Percentiles rank a stretch among this genome's conserved stretches.
phyloP scores from a whole-genome alignment of 2,797 vertebrate species.

The Monodelphis domestica region DNA sequence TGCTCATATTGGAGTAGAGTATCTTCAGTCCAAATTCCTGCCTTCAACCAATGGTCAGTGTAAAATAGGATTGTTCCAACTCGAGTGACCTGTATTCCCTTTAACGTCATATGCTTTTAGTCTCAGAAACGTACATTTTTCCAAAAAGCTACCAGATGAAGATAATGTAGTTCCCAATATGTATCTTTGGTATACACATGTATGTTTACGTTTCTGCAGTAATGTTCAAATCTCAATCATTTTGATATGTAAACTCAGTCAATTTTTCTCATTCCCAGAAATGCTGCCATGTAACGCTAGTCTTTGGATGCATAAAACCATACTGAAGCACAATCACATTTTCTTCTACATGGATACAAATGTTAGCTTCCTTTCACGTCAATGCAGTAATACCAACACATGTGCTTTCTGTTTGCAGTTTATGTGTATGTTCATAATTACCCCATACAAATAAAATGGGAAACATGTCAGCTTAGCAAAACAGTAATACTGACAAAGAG shows the following conservation, averaged over 20 bases:
- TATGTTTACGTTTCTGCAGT: slow-evolving; percentile 70
- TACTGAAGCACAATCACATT: slow-evolving; percentile 71
- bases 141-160: slow-evolving; percentile 71
- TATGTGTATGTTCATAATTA: slow-evolving; percentile 42
- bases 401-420: slow-evolving; percentile 50
- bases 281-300: slow-evolving; percentile 72
- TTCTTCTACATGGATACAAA: slow-evolving; percentile 61
- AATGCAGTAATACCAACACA: slow-evolving; percentile 60
- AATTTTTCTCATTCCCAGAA: slow-evolving; percentile 72
- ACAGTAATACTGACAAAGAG: no score
- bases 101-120: no score
- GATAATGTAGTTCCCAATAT: no score
- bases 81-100: no score
- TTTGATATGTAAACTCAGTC: slow-evolving; percentile 63
- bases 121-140: no score
- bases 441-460: slow-evolving; percentile 58
- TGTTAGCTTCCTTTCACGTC: slow-evolving; percentile 71
- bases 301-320: slow-evolving; percentile 85
- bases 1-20: no score
- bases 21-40: no score
- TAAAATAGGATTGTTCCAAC: no score
- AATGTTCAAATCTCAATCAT: slow-evolving; percentile 75
- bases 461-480: no score
- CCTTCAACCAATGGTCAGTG: no score
- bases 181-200: slow-evolving; percentile 84